A percentile compares a stretch with the other conserved stretches of the same genome.
Conservation (phyloP, 2,797 vertebrate species). For the Gymnothorax reevesii region DNA sequence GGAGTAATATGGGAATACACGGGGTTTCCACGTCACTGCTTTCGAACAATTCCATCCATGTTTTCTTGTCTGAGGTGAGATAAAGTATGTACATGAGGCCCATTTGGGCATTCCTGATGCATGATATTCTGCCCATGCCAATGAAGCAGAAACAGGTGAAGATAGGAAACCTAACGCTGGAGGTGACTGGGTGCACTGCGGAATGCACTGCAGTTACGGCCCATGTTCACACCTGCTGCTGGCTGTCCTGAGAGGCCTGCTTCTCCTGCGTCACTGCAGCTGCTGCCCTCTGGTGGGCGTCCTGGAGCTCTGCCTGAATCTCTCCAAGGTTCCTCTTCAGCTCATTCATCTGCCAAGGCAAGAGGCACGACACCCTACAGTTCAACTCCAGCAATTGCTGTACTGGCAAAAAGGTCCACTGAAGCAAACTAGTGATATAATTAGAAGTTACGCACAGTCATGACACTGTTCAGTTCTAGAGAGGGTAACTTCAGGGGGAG, state of each 20-base stretch:
- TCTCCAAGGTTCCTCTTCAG: constrained; percentile 81
- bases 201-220: neutral
- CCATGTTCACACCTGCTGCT: constrained; percentile 78
- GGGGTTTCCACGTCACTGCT: no score
- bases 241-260: constrained; percentile 87
- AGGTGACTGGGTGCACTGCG: neutral
- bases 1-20: no score
- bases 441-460: no score
- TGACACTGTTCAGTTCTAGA: no score
- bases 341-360: constrained; percentile 76
- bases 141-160: neutral
- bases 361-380: neutral
- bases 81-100: no score
- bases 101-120: neutral
- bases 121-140: neutral
- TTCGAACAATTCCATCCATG: no score
- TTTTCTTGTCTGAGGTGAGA: no score
- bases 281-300: constrained; percentile 85
- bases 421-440: no score
- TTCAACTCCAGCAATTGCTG: neutral
- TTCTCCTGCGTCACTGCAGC: constrained; percentile 84
- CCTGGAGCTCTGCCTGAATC: constrained; percentile 87
- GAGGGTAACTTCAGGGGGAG: no score
- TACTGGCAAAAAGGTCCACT: neutral
- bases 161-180: neutral